Conservation (phyloP, 1,140 invertebrate genomes). For the Wiebesia pumilae region DNA sequence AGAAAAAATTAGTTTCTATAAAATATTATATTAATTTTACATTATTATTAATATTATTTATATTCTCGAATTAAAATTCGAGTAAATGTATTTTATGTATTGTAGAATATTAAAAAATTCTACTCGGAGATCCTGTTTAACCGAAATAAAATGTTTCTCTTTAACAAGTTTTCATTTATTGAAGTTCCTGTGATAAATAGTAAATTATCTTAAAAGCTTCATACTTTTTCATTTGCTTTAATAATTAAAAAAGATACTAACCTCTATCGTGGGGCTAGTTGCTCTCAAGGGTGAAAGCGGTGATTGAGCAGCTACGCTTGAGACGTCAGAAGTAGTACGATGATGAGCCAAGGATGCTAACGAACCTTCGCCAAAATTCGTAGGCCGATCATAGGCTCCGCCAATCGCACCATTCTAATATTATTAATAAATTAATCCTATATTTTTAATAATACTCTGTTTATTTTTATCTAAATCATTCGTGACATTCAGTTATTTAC, state of each 20-base stretch:
- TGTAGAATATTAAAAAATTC: too few relatives aligned
- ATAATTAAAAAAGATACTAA: slow-evolving; percentile 51
- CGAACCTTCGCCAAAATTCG: slow-evolving; percentile 61
- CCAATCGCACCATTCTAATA: slow-evolving; percentile 31
- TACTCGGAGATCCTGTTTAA: too few relatives aligned
- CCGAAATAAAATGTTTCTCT: too few relatives aligned
- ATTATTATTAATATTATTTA: too few relatives aligned
- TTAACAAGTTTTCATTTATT: background rate
- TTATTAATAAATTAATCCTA: too few relatives aligned
- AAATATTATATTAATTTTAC: too few relatives aligned
- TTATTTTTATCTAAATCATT: too few relatives aligned
- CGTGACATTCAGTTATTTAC: too few relatives aligned
- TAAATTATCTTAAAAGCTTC: background rate
- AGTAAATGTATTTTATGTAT: too few relatives aligned
- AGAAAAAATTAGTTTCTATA: too few relatives aligned
- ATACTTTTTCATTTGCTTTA: background rate
- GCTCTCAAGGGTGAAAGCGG: slow-evolving; percentile 85
- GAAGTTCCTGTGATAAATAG: background rate
- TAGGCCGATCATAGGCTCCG: slow-evolving; percentile 34
- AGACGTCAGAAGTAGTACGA: slow-evolving; percentile 80
- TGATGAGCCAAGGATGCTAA: slow-evolving; percentile 74
- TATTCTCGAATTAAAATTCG: too few relatives aligned
- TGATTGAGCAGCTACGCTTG: slow-evolving; percentile 78
- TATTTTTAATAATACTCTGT: too few relatives aligned
- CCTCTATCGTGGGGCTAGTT: slow-evolving; percentile 84